Evolutionary conservation across 2,797 vertebrate species (phyloP), one percentile per base, ranked within the genome.

Genomic region (Podarcis siculus): DNA sequence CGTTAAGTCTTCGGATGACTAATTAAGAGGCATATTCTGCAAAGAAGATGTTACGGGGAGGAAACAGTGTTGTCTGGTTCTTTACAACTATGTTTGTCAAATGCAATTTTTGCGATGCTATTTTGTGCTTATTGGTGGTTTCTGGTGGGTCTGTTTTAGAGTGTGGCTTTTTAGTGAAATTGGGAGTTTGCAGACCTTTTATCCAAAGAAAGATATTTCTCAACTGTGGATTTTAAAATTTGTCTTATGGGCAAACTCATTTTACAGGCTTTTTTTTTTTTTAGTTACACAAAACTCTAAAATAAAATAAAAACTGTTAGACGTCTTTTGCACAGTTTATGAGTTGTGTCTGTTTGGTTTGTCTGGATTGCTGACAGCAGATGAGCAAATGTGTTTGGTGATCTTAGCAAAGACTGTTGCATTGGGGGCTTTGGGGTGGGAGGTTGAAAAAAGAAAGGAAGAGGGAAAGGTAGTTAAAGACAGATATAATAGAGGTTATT

Each of bases 11-110:
- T 91, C 90, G 90, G 94, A 92, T 96, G 95, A 94, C 94, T 96
- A 95, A 96, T 95, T 94, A 90, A 91, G 92, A 93, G 86, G 91
- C 93, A 95, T 94, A 87, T 93, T 92, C 92, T 93, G 91, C 93
- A 92, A 92, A 87, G 88, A 94, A 91, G 89, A 89, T 91, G 91
- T 19, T 87, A 49, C 85, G 42, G 77, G 83, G 85, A 94, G 86
- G 89, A 92, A 93, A 88, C 87, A 83, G 67, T 58, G 86, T 32
- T 81, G 84, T 89, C 92, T 91, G 87, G 78, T 79, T 92, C 90
- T 86, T 94, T 89, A 2, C 90, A 93, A 67, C 89, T 85, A 80
- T 81, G 84, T 93, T 93, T 91, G 89, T 95, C 93, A 92, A 88
- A 66, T 42, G 93, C 87, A 93, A 0, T 90, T 92, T 91, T 92